Evolutionary conservation across 2,797 vertebrate genomes (phyloP).

Genomic region (Galaxias olidus): DNA sequence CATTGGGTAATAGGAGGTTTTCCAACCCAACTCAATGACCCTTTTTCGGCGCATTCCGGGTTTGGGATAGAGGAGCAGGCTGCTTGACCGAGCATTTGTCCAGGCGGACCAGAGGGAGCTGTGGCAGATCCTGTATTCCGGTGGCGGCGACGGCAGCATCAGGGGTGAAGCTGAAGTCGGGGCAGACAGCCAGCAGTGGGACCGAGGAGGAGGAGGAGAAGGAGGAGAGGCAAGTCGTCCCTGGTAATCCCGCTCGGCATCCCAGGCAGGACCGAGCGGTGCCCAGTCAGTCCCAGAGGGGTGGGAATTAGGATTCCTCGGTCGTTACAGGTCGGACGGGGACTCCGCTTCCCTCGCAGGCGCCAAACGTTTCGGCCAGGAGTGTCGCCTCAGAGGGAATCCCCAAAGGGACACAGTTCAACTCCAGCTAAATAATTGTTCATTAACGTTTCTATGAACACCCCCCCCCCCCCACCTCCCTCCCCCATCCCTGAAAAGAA

Average conservation of each 20-base stretch:
- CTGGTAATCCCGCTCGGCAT: constrained; percentile 61
- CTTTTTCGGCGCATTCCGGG: no score
- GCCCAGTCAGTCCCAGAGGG: constrained; percentile 35
- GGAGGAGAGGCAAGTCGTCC: constrained; percentile 62
- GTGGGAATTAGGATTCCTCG: constrained; percentile 47
- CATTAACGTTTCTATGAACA: constrained; percentile 27
- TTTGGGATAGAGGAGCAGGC: no score
- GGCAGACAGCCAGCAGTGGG: constrained; percentile 41
- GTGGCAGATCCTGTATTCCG: no score
- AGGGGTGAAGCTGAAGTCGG: constrained; percentile 52
- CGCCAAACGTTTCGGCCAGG: constrained; percentile 26
- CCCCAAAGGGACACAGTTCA: constrained; percentile 21
- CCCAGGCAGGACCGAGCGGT: constrained; percentile 49
- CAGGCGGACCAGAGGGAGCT: no score
- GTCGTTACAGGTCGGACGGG: constrained; percentile 36
- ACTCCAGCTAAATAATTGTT: constrained; percentile 18
- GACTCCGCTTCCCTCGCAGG: constrained; percentile 49
- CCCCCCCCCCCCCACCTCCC: no score
- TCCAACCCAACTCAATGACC: no score
- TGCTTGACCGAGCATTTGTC: no score
- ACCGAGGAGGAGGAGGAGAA: constrained; percentile 40
- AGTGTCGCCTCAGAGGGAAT: constrained; percentile 26
- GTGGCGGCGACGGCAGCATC: not conserved
- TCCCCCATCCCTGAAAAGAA: no score
- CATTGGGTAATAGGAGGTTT: no score